Evolutionary conservation across 2,888 invertebrate species (phyloP), one percentile per base, ranked within the genome.

Genomic region (Odontomyia ornata): DNA sequence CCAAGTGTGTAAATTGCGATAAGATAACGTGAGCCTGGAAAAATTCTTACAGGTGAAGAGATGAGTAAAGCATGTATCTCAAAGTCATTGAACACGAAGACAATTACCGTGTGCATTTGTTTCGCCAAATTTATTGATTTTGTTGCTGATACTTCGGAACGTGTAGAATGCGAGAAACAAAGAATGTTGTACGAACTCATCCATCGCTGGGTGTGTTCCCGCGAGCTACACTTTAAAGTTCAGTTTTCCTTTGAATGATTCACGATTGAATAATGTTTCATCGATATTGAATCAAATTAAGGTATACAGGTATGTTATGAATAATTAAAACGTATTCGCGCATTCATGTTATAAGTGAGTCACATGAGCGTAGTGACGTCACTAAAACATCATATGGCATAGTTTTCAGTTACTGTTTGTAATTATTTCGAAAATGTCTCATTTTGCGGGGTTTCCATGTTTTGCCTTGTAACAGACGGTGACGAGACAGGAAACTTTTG

Each of bases 91-190:
- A 36, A 36, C 52, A 18, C 52, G 7, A 15, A 4, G 52, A 9
- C 18, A 52, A 18, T 9, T 52, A 18, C 15, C 18, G 15, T 52
- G 18, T 52, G 52, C 52, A 52, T 18, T 52, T 52, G 52, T n/a
- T 36, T 52, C 52, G 52, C 52, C 52, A 52, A 52, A 52, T 9
- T 52, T 52, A 52, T 52, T 18, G 52, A 52, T 52, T 52, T 52
- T 52, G 7, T 52, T 15, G 4, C 7, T 15, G 15, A 15, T 52
- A 52, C 4, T 52, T 13, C 13, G 52, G 13, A 52, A 52, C 15
- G n/a, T 52, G 52, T n/a, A 52, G 9, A 36, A 36, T 36, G 3
- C 9, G 5, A 36, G 36, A 3, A 36, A 36, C 36, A 36, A 36
- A 3, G 9, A 36, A 36, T 9, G 3, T 9, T 36, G 36, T 36